These are phyloP conservation scores for Whitmania pigra DNA, from an alignment of 1,140 invertebrate genomes.

Conservation along the genomic window DNA sequence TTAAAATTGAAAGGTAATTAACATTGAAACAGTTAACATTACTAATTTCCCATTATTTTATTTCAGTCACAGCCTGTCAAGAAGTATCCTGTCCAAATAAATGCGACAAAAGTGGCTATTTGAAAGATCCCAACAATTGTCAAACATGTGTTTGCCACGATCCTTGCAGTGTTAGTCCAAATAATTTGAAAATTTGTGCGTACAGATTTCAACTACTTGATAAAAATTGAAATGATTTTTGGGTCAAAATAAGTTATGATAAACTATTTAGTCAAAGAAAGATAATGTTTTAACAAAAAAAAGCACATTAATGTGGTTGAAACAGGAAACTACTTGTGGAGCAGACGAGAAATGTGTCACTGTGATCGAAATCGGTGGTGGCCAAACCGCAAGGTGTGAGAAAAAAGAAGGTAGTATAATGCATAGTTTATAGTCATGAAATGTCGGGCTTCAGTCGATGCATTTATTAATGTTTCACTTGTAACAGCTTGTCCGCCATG, in stretches of 20 bases:
- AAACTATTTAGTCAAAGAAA: neutral
- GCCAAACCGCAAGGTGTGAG: neutral
- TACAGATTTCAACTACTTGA: neutral
- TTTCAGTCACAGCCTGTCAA: neutral
- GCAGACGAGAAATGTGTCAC: conserved; percentile 1
- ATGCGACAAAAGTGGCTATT: neutral
- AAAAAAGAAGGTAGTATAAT: no score
- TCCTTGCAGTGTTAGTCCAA: neutral
- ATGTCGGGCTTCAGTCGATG: no score
- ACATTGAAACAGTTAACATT: no score
- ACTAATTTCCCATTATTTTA: no score
- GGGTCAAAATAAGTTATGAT: neutral
- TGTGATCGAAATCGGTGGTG: neutral
- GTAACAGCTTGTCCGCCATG: no score
- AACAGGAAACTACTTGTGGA: conserved; percentile 1
- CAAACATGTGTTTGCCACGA: neutral
- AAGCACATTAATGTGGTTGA: neutral
- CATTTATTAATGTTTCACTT: no score
- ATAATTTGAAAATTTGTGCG: neutral
- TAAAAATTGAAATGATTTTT: conserved; percentile 1
- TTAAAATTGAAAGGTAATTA: no score
- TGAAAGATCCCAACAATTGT: conserved; percentile 5
- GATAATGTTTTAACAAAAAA: neutral
- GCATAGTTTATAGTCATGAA: no score
- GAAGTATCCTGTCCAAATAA: neutral